Conservation (phyloP, 2,797 vertebrate genomes). For the Macropus fuliginosus region DNA sequence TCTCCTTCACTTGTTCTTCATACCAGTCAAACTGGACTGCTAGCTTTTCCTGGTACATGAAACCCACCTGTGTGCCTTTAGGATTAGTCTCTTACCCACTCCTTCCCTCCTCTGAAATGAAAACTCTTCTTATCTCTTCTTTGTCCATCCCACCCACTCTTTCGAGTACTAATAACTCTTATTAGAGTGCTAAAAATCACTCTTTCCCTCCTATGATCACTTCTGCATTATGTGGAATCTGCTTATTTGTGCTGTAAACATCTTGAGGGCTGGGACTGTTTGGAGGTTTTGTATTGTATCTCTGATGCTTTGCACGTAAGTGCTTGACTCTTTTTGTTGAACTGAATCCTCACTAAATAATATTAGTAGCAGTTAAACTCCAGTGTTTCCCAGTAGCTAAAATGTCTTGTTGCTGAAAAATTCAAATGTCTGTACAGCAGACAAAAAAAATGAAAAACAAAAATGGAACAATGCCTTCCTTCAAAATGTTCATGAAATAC, state of each 20-base stretch:
- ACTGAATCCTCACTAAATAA: background rate
- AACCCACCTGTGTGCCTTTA: background rate
- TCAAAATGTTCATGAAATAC: background rate
- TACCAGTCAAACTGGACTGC: background rate
- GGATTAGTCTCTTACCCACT: background rate
- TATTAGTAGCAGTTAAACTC: background rate
- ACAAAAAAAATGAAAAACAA: background rate
- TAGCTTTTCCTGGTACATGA: background rate
- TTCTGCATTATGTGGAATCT: background rate
- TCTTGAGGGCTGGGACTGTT: background rate
- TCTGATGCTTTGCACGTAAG: background rate
- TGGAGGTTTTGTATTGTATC: background rate
- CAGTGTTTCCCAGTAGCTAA: background rate
- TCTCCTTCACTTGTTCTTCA: background rate
- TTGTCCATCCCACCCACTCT: background rate
- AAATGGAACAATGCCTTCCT: background rate
- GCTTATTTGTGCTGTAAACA: background rate
- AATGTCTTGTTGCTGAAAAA: background rate
- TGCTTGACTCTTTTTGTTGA: background rate
- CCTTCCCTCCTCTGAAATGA: background rate
- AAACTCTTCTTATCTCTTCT: background rate
- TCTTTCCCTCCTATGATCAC: background rate
- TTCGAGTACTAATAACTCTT: background rate
- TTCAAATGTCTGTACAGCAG: background rate
- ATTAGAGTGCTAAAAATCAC: background rate